A percentile compares a stretch with the other conserved stretches of the same genome.
phyloP scores from a whole-genome alignment of 1,140 invertebrate genomes.

The Oppia nitens region DNA sequence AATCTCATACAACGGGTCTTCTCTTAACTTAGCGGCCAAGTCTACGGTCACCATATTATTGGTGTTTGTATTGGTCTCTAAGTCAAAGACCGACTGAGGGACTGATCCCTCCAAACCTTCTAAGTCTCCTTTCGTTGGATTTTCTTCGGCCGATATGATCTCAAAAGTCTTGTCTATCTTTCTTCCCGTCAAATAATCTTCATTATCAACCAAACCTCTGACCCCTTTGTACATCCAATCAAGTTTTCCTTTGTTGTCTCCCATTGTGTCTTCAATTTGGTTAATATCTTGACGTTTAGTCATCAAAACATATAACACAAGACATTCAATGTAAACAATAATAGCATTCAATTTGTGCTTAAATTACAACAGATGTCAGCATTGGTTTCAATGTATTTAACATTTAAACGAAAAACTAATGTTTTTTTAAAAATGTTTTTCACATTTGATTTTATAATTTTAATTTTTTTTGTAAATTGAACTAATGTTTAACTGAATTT shows the following conservation, averaged over 20 bases:
- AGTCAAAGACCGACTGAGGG: constrained; percentile 48
- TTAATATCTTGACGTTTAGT: background rate
- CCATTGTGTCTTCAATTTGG: background rate
- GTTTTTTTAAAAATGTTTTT: no score
- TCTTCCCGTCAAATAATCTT: constrained; percentile 78
- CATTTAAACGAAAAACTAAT: no score
- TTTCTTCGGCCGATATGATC: constrained; percentile 42
- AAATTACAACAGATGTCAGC: no score
- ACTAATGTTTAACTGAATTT: no score
- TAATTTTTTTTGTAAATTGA: no score
- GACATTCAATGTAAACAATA: no score
- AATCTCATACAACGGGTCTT: constrained; percentile 72
- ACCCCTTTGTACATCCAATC: constrained; percentile 87
- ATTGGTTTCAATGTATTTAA: no score
- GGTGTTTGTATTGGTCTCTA: constrained; percentile 23
- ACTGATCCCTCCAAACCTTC: constrained; percentile 32
- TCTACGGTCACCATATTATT: constrained; percentile 37
- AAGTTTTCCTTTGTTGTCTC: constrained; percentile 25
- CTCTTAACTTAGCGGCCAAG: constrained; percentile 60
- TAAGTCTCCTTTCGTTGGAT: constrained; percentile 23
- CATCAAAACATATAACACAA: no score
- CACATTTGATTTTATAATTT: no score
- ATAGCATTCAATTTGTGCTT: no score
- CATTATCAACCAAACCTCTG: constrained; percentile 50
- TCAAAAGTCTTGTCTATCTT: constrained; percentile 69